Base-by-base conservation (phyloP, 1,140 invertebrate genomes). In the Chironomus tepperi region DNA sequence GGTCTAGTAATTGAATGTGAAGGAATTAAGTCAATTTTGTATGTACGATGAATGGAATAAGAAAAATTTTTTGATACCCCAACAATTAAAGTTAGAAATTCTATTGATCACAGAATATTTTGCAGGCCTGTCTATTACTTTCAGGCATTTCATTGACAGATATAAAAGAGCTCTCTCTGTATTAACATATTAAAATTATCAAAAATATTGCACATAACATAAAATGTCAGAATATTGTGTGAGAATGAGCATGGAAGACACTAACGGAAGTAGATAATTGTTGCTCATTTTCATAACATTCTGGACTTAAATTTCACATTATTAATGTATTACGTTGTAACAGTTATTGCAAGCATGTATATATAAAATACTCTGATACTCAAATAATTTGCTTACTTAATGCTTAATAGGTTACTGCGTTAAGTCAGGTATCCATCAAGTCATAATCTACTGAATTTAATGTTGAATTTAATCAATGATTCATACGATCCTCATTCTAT, bases 81-180 rank as follows among this genome's bases (percentile, higher is more conserved):
- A n/a, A n/a, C n/a, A 70, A 70, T 18, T 67, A 21, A 34, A 5
- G 18, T n/a, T n/a, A 19, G 18, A 21, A 70, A 19, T 70, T 70
- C 47, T 57, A 12, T 70, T 70, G 16, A 70, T 70, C 65, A 70
- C 65, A 70, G 65, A 70, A 70, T 70, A 70, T 70, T 67, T 70
- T 70, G 65, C 19, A 18, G 19, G 65, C 65, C 47, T 70, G 65
- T 70, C 16, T 34, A 9, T 21, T 70, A 3, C 47, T 15, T 5
- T 57, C 9, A 47, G 8, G 47, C 47, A 57, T 57, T n/a, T 5
- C 5, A n/a, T 5, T n/a, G n/a, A 57, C 47, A 57, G 47, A 57
- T 57, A 57, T 57, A 57, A 57, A 34, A 34, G 15, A 15, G 12
- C 12, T 10, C 47, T 57, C 47, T 57, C 47, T 57, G 47, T 15